Percentiles rank a stretch among this genome's conserved stretches.
Evolutionary conservation across 2,113 vertebrate species (phyloP).

Genomic region (Phoenicopterus ruber): DNA sequence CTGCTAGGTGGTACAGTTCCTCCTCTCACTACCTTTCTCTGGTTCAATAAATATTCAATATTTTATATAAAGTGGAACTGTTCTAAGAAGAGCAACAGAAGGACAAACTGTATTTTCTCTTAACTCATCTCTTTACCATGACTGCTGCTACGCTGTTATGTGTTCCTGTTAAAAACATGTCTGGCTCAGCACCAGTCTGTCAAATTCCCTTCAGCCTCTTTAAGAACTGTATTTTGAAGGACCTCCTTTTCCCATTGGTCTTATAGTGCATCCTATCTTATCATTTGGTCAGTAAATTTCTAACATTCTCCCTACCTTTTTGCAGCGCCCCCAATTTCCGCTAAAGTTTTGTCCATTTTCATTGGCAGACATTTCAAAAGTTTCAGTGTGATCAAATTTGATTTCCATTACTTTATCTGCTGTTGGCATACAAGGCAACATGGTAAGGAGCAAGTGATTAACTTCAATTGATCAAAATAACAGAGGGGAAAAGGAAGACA

Average conservation of each 20-base stretch:
- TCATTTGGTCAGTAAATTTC: background rate
- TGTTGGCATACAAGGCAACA: background rate
- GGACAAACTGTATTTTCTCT: background rate
- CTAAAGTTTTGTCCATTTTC: background rate
- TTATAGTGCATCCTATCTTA: background rate
- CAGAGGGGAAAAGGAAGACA: background rate
- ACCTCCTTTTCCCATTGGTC: background rate
- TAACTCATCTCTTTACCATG: background rate
- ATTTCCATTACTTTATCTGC: background rate
- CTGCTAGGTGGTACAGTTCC: background rate
- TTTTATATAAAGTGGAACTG: background rate
- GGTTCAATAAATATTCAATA: conserved; percentile 11
- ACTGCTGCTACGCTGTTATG: background rate
- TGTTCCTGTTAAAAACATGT: background rate
- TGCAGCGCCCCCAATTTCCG: background rate
- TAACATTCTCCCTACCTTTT: background rate
- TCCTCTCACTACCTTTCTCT: background rate
- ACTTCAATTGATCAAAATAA: background rate
- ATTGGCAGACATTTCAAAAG: background rate
- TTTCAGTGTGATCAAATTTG: background rate
- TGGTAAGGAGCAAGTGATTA: background rate
- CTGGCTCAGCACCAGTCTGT: background rate
- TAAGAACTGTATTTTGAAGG: background rate
- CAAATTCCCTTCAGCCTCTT: conserved; percentile 11
- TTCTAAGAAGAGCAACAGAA: background rate